Conservation (phyloP, 2,888 invertebrate species). For the Ophion ellenae region DNA sequence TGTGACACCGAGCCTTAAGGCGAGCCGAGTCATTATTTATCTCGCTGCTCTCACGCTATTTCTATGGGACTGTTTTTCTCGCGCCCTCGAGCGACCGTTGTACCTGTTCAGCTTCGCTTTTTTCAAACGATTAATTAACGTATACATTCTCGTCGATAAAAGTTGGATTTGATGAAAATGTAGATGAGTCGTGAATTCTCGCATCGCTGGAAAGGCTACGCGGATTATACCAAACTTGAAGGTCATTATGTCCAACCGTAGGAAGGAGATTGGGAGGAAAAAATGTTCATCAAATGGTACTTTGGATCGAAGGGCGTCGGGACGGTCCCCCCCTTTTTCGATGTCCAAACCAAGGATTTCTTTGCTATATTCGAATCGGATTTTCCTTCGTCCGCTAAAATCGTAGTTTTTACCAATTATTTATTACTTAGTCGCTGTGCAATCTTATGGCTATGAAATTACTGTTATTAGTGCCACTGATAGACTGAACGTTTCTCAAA, state of each 20-base stretch:
- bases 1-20: conserved; percentile 7
- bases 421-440: no score
- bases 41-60: background rate
- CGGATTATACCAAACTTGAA: background rate
- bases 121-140: background rate
- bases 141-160: conserved; percentile 11
- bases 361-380: background rate
- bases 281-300: background rate
- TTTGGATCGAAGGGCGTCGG: background rate
- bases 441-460: background rate
- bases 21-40: background rate
- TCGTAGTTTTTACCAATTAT: background rate
- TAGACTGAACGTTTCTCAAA: background rate
- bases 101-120: background rate
- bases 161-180: conserved; percentile 23
- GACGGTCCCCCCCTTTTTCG: background rate
- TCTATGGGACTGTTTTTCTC: background rate
- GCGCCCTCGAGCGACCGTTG: conserved; percentile 3
- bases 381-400: background rate
- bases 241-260: background rate
- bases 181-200: conserved; percentile 11
- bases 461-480: background rate
- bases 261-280: background rate
- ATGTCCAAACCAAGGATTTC: background rate
- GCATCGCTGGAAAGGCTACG: background rate